Evolutionary conservation across 2,113 vertebrate species (phyloP), one percentile per base, ranked within the genome.

Genomic region (Pseudopipra pipra): DNA sequence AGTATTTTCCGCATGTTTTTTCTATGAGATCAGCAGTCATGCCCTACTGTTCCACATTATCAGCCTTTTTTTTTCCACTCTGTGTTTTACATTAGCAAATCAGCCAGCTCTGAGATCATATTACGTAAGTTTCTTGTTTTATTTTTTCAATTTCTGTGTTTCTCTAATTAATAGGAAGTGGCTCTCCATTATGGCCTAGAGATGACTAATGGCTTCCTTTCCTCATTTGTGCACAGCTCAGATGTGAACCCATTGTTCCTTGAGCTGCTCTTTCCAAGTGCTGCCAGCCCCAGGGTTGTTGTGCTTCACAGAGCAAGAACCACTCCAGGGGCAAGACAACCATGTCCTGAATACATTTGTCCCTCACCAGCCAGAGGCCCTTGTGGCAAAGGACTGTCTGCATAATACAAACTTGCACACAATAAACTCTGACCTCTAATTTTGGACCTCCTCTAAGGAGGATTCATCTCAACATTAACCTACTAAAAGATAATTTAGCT

Each of bases 1-100:
- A 92, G 93, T 96, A 95, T 90, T 96, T 95, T 96, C 93, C 11
- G 54, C 96, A 82, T 93, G 93, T 96, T 97, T 95, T 96, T 93
- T 89, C 83, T 81, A 33, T 97, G 90, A 97, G 95, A 81, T 96
- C 96, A 97, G 90, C 93, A 96, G 93, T 93, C 92, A 85, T 96
- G 90, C 90, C 93, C 93, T 85, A 95, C 83, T 96, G 95, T 96
- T 96, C 95, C 90, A 95, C 90, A 96, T 96, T 97, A 95, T 96
- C 93, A 94, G 58, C 65, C 71, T 41, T 67, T 83, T 93, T 90
- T 94, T 91, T 95, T 68, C 88, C 80, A 78, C 62, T 55, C 73
- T 79, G 62, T 72, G 51, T 85, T 97, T 91, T 75, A 67, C 63
- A 96, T 86, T 76, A 96, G 83, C 84, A 76, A 56, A 90, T 96